Percentiles rank a stretch among this genome's conserved stretches.
Conservation (phyloP, 2,888 invertebrate species). For the Sympetrum striolatum region DNA sequence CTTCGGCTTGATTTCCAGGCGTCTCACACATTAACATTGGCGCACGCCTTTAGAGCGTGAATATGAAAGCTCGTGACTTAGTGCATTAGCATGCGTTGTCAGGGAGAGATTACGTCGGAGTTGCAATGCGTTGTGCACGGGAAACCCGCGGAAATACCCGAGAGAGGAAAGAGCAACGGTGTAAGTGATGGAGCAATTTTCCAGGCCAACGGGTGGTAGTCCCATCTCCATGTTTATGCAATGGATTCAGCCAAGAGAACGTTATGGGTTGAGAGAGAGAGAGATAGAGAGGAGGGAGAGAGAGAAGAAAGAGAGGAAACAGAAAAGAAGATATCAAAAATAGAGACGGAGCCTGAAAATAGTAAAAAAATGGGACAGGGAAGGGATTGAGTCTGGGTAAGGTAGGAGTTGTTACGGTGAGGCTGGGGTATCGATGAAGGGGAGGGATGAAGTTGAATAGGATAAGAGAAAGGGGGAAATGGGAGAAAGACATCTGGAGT, state of each 20-base stretch:
- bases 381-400: too few relatives aligned
- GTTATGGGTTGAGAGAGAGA: neutral
- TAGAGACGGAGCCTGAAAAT: neutral
- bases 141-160: neutral
- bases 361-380: neutral
- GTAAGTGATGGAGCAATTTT: neutral
- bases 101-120: neutral
- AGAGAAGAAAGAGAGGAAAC: neutral
- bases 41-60: neutral
- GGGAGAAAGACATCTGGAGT: too few relatives aligned
- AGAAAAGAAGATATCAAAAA: neutral
- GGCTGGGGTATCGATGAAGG: too few relatives aligned
- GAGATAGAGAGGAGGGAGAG: neutral
- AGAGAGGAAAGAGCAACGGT: neutral
- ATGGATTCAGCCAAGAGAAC: neutral
- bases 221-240: neutral
- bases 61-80: neutral
- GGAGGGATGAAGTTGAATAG: too few relatives aligned
- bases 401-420: too few relatives aligned
- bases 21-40: neutral
- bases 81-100: neutral
- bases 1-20: neutral
- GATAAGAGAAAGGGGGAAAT: too few relatives aligned
- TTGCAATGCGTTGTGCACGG: neutral
- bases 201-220: neutral